Evolutionary conservation across 1,140 invertebrate genomes (phyloP).

Genomic region (Sycophaga agraensis): DNA sequence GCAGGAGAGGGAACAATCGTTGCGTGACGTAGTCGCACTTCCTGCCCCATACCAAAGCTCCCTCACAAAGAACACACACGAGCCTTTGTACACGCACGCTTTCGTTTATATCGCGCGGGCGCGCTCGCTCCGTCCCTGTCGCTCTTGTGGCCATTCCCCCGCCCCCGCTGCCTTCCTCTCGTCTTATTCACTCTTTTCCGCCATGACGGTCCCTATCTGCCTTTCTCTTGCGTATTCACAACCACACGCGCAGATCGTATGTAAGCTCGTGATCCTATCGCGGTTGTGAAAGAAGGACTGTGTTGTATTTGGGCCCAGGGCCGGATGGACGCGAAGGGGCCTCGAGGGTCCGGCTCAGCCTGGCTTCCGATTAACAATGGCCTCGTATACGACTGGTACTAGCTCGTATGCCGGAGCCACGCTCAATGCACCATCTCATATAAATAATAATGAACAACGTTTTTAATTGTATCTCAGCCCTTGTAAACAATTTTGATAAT

Average conservation of each 20-base stretch:
- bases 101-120: background rate
- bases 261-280: background rate
- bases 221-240: background rate
- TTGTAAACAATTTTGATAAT: no score
- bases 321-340: no score
- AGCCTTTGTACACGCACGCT: conserved; percentile 5
- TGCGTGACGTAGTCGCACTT: conserved; percentile 18
- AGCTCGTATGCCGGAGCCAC: no score
- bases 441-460: no score
- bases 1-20: conserved; percentile 11
- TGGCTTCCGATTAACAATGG: no score
- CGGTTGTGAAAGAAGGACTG: background rate
- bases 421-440: no score
- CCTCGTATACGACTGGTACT: no score
- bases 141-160: background rate
- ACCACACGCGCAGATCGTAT: background rate
- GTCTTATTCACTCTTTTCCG: background rate
- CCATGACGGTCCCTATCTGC: no score
- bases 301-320: background rate
- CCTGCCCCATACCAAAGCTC: no score
- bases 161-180: no score
- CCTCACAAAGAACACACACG: conserved; percentile 5
- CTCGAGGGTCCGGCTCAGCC: no score
- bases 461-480: no score
- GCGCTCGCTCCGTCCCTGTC: background rate